A percentile compares a stretch with the other conserved stretches of the same genome.
Evolutionary conservation across 2,113 vertebrate genomes (phyloP).

Genomic region (Neotragus moschatus): DNA sequence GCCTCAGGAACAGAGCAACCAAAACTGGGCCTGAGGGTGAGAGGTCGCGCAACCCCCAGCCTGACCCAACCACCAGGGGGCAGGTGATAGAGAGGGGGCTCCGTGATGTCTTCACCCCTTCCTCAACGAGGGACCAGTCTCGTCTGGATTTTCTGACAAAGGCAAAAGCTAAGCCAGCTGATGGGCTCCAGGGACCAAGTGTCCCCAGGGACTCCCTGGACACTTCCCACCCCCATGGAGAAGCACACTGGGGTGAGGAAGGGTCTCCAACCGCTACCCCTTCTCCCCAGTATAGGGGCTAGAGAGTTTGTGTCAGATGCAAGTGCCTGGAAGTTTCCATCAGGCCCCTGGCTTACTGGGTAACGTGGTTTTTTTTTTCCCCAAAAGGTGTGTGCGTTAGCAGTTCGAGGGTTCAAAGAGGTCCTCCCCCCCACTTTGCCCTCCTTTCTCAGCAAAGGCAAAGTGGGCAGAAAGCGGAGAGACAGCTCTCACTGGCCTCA

Average conservation of each 20-base stretch:
- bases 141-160: background rate
- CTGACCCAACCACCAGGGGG: background rate
- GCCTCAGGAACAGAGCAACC: background rate
- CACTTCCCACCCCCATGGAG: background rate
- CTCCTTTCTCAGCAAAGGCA: background rate
- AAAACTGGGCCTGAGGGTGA: background rate
- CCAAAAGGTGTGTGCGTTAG: background rate
- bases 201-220: background rate
- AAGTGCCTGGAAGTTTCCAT: conserved; percentile 42
- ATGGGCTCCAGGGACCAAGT: background rate
- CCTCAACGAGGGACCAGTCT: background rate
- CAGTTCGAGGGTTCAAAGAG: background rate
- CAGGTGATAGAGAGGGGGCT: background rate
- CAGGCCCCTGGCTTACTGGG: background rate
- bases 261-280: background rate
- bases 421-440: background rate
- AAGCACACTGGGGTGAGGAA: background rate
- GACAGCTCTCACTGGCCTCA: background rate
- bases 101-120: background rate
- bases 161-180: background rate
- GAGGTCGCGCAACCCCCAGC: background rate
- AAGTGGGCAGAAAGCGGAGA: background rate
- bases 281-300: background rate
- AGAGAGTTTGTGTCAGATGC: background rate
- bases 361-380: background rate